Base-by-base conservation (phyloP, 2,888 invertebrate genomes). In the Caenorhabditis uteleia region DNA sequence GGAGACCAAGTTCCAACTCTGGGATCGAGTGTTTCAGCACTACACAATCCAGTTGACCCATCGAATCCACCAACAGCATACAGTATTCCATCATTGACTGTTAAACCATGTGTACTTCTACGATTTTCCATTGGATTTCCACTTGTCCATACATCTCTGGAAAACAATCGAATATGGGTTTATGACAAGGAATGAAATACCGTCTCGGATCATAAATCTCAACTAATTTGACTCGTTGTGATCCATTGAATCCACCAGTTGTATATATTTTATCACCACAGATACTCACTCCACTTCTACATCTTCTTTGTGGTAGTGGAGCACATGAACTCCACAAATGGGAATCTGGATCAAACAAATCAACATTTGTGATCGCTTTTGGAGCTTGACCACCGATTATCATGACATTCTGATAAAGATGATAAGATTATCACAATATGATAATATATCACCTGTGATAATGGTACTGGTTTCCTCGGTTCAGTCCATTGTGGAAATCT, bases 51-150 rank as follows among this genome's bases (percentile, higher is more conserved):
- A 80, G 92, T 92, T 86, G 95, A 94, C 0, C 97, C 97, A 86
- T 97, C 97, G 85, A 97, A 95, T 0, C 88, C 88, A 16, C 97
- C 95, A 4, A 97, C 95, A 1, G 97, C 97, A 86, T 97, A 98
- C 31, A 98, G 86, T 57, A 95, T 87, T 85, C 95, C 95, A 85
- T 94, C 94, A 47, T 97, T 87, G 25, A 97, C 95, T 33, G 95
- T 95, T 20, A 98, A 97, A 27, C 97, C 97, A 3, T 97, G 39
- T 95, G 67, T 68, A 16, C 56, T 49, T 44, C 67, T 34, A 12
- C 67, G 38, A 2, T 51, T 54, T 18, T 43, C 56, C 67, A 68
- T 68, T 23, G 51, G 50, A 38, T 54, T 51, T 14, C 48, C 55
- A 16, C 53, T n/a, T 20, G 44, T 45, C 67, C 67, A 68, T n/a